These are phyloP conservation scores for Choreutis nemorana DNA, from an alignment of 2,888 invertebrate species.

Conservation along the genomic window DNA sequence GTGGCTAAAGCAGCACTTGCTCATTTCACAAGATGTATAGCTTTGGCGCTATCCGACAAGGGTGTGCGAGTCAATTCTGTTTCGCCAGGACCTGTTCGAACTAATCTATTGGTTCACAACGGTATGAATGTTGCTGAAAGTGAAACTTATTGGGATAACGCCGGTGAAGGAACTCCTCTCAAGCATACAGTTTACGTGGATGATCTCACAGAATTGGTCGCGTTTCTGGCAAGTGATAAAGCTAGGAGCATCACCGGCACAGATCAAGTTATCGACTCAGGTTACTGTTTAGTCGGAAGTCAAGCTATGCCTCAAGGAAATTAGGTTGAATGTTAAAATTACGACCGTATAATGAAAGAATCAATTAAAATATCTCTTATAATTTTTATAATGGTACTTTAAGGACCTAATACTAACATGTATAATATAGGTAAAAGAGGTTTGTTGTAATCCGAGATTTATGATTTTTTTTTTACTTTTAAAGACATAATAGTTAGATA, in stretches of 20 bases:
- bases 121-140: slow-evolving; percentile 13
- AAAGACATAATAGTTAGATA: no score
- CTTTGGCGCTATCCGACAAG: slow-evolving; percentile 67
- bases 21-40: slow-evolving; percentile 77
- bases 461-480: no score
- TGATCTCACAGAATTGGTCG: slow-evolving; percentile 23
- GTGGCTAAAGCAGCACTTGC: slow-evolving; percentile 78
- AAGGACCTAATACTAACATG: no score
- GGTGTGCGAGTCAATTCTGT: slow-evolving; percentile 74
- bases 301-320: no score
- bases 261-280: slow-evolving; percentile 18
- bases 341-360: no score
- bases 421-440: no score
- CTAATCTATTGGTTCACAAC: slow-evolving; percentile 19
- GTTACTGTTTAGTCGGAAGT: slow-evolving; percentile 4
- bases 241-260: slow-evolving; percentile 28
- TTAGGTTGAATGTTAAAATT: no score
- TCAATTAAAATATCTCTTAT: no score
- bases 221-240: slow-evolving; percentile 27
- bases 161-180: slow-evolving; percentile 11
- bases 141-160: slow-evolving; percentile 11
- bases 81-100: slow-evolving; percentile 73
- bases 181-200: slow-evolving; percentile 16
- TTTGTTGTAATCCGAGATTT: no score
- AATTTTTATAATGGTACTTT: no score